Percentiles rank a stretch among this genome's conserved stretches.
These are phyloP conservation scores for Agrotis ipsilon DNA, from an alignment of 2,888 invertebrate species.

Conservation along the genomic window DNA sequence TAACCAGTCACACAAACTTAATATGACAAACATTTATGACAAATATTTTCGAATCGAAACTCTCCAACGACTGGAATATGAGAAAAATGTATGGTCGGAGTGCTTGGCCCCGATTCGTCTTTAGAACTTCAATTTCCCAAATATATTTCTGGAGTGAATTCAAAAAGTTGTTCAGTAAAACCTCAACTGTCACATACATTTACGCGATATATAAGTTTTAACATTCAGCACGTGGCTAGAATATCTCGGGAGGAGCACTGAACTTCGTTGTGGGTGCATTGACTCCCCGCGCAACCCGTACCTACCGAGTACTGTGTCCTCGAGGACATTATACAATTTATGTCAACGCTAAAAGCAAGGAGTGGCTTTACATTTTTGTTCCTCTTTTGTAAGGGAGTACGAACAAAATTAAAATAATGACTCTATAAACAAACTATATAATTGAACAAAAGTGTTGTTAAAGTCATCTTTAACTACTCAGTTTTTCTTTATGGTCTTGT, in stretches of 20 bases:
- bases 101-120: constrained; percentile 60
- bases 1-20: constrained; percentile 37
- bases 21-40: constrained; percentile 54
- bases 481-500: constrained; percentile 25
- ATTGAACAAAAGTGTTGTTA: constrained; percentile 43
- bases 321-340: constrained; percentile 73
- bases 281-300: constrained; percentile 73
- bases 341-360: constrained; percentile 69
- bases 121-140: constrained; percentile 70
- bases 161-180: constrained; percentile 67
- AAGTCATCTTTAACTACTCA: constrained; percentile 25
- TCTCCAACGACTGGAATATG: constrained; percentile 49
- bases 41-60: constrained; percentile 57
- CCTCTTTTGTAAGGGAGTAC: constrained; percentile 38
- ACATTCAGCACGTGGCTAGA: constrained; percentile 80
- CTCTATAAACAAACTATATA: constrained; percentile 44
- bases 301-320: constrained; percentile 52
- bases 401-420: constrained; percentile 48
- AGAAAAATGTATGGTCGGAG: constrained; percentile 53
- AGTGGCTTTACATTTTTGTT: constrained; percentile 49
- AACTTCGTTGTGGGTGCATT: constrained; percentile 83
- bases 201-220: constrained; percentile 76
- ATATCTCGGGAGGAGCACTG: constrained; percentile 80
- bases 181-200: constrained; percentile 76
- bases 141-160: constrained; percentile 65